Evolutionary conservation across 2,888 invertebrate genomes (phyloP).

Genomic region (Agapostemon virescens): DNA sequence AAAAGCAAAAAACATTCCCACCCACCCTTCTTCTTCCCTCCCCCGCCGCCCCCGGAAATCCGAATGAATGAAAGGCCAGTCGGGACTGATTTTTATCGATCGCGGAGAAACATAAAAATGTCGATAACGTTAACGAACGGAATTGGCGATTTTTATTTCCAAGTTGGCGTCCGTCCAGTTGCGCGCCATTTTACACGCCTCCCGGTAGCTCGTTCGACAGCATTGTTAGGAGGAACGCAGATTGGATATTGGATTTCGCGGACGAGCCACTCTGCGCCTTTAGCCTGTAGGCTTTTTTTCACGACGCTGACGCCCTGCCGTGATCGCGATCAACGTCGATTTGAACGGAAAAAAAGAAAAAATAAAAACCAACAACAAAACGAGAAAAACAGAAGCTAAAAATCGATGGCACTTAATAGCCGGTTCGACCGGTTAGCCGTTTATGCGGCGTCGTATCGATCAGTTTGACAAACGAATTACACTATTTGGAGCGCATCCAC

Average conservation of each 20-base stretch:
- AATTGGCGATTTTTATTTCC: constrained; percentile 69
- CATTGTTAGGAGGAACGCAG: constrained; percentile 67
- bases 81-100: constrained; percentile 49
- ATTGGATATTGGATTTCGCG: constrained; percentile 68
- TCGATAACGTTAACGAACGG: constrained; percentile 69
- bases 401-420: constrained; percentile 34
- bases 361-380: not conserved
- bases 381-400: not conserved
- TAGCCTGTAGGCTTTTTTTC: constrained; percentile 16
- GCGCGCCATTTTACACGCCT: constrained; percentile 62
- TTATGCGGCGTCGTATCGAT: not conserved
- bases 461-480: not conserved
- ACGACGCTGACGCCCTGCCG: not conserved
- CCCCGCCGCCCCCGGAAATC: not conserved
- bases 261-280: constrained; percentile 45
- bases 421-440: constrained; percentile 19
- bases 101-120: constrained; percentile 62
- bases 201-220: constrained; percentile 61
- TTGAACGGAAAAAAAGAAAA: not conserved
- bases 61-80: not conserved
- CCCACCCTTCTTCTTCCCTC: not conserved
- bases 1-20: constrained; percentile 4
- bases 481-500: not conserved
- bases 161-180: constrained; percentile 68
- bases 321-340: constrained; percentile 18